Evolutionary conservation across 2,888 invertebrate genomes (phyloP), one percentile per base, ranked within the genome.

Genomic region (Hipparchia sbordonii): DNA sequence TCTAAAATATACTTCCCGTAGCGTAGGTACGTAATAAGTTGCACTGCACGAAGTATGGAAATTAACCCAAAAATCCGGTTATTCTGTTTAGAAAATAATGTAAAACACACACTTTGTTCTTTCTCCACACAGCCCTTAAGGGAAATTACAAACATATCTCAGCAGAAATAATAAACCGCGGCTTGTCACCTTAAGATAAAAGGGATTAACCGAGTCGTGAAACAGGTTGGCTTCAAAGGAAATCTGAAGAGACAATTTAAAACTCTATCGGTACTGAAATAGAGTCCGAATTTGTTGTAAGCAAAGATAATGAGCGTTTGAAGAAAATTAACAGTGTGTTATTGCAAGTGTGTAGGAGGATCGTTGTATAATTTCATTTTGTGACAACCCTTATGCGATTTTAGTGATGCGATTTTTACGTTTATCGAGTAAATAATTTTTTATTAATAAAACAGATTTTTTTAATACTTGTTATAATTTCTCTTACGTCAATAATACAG

Each of bases 151-250:
- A 82, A 85, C 86, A 86, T 87, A 87, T 87, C 86, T 89, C 87
- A 85, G 81, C 84, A 87, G 87, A 89, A 90, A 91, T 91, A 90
- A 91, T 90, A 90, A 89, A 89, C 89, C 89, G 83, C 87, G 81
- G 83, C 84, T 85, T 89, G 90, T 90, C 91, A 90, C 91, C 89
- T 91, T 87, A 85, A 91, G 91, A 91, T 91, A 91, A 91, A 91
- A 89, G 87, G 88, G 88, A 87, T 89, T 88, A 88, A 85, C 88
- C 85, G 84, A 87, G 83, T 87, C 87, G 85, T 85, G 89, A 88
- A 90, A 85, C 90, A 90, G 89, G 88, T 89, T 91, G 83, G 80
- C 84, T 86, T 76, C 70, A 71, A 73, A 73, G 45, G 66, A 7
- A 2, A 7, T 5, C n/a, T 12, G 65, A 56, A 12, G 46, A 23